Percentiles rank a stretch among this genome's conserved stretches.
Evolutionary conservation across 1,140 invertebrate species (phyloP).

Genomic region (Sminthurides bifidus): DNA sequence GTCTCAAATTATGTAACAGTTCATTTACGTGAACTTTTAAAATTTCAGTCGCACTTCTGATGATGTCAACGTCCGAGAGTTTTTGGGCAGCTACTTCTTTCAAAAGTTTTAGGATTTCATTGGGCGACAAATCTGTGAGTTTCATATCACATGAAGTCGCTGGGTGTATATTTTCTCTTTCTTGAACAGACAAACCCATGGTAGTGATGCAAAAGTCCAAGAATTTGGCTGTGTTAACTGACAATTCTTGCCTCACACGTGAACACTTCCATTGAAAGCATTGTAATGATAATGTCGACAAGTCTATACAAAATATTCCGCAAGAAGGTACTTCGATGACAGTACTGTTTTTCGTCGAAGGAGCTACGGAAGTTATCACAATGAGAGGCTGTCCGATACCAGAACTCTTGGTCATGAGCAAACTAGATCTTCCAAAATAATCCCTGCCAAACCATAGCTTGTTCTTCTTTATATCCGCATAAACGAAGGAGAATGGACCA

Average conservation of each 20-base stretch:
- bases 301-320: conserved; percentile 53
- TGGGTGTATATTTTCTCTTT: too few relatives aligned
- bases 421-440: conserved; percentile 55
- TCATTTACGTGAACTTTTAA: not conserved
- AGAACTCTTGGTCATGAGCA: conserved; percentile 40
- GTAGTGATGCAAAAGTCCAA: too few relatives aligned
- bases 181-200: too few relatives aligned
- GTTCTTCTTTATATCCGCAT: conserved; percentile 50
- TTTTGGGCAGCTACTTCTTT: too few relatives aligned
- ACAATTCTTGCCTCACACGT: not conserved
- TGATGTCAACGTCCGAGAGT: too few relatives aligned
- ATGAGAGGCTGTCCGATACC: conserved; percentile 47
- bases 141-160: too few relatives aligned
- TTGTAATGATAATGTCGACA: conserved; percentile 35
- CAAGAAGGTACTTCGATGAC: conserved; percentile 59
- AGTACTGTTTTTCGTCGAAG: conserved; percentile 33
- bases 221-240: conserved; percentile 5
- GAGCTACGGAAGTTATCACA: conserved; percentile 33
- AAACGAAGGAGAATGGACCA: conserved; percentile 76
- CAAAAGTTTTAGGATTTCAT: not conserved
- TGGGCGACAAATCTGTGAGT: conserved; percentile 1
- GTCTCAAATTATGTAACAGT: conserved; percentile 16
- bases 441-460: conserved; percentile 74
- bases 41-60: too few relatives aligned
- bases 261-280: conserved; percentile 32